These are phyloP conservation scores for Eulemur mongoz DNA, from an alignment of 2,797 vertebrate species.

Conservation along the genomic window DNA sequence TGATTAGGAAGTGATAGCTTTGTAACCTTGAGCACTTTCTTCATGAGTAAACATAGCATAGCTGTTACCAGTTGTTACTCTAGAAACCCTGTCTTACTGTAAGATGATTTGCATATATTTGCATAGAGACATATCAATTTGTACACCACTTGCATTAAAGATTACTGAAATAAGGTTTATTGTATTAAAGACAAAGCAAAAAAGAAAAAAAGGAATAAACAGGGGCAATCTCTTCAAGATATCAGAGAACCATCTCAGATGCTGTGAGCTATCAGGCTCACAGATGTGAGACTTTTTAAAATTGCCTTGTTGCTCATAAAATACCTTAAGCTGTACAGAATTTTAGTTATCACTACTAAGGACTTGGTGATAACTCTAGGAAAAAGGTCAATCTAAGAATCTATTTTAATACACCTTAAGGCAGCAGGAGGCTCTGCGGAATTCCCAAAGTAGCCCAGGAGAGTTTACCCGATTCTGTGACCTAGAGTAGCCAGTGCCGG, in stretches of 20 bases:
- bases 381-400: slow-evolving; percentile 63
- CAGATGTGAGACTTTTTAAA: slow-evolving; percentile 36
- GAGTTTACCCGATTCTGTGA: slow-evolving; percentile 33
- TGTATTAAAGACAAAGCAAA: background rate
- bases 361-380: slow-evolving; percentile 58
- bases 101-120: slow-evolving; percentile 55
- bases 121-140: slow-evolving; percentile 31
- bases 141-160: background rate
- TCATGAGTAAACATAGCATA: slow-evolving; percentile 7
- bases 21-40: slow-evolving; percentile 50
- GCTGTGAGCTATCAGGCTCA: slow-evolving; percentile 26
- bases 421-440: background rate
- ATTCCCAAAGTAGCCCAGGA: background rate
- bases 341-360: slow-evolving; percentile 56
- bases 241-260: slow-evolving; percentile 45
- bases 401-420: slow-evolving; percentile 56
- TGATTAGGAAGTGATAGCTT: background rate
- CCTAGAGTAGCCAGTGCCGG: background rate
- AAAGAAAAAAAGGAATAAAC: background rate
- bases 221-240: slow-evolving; percentile 25
- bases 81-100: background rate
- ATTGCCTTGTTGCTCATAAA: slow-evolving; percentile 52
- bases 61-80: background rate
- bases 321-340: slow-evolving; percentile 53
- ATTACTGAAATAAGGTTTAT: slow-evolving; percentile 40